These are phyloP conservation scores for Yponomeuta sedellus DNA, from an alignment of 2,888 invertebrate species.

Conservation along the genomic window DNA sequence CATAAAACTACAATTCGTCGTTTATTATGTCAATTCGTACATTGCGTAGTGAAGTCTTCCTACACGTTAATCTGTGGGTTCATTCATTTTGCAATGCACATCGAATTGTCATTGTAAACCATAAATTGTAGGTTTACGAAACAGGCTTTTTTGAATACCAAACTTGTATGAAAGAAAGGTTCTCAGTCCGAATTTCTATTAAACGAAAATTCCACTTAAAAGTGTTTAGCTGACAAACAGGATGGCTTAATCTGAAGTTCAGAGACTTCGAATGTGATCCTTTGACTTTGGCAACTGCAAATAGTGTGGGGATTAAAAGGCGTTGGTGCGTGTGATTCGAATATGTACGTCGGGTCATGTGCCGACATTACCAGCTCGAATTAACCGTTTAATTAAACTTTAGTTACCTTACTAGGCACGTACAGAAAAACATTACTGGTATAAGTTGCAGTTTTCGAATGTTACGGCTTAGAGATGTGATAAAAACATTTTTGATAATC, in stretches of 20 bases:
- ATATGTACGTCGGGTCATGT: slow-evolving; percentile 24
- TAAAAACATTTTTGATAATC: too few species aligned
- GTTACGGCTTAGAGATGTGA: too few species aligned
- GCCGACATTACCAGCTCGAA: slow-evolving; percentile 28
- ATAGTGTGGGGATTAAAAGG: slow-evolving; percentile 19
- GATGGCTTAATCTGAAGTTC: neutral
- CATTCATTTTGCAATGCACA: too few species aligned
- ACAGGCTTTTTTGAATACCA: neutral
- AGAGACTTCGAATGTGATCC: neutral
- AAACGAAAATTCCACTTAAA: neutral
- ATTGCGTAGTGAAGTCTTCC: too few species aligned
- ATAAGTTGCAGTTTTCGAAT: too few species aligned
- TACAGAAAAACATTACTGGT: too few species aligned
- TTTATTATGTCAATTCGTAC: too few species aligned
- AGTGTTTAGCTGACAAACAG: neutral
- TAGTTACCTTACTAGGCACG: slow-evolving; percentile 25
- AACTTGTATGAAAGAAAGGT: neutral
- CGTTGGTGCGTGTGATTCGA: slow-evolving; percentile 21
- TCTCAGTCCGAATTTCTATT: too few species aligned
- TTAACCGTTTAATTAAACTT: slow-evolving; percentile 43
- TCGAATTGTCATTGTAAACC: too few species aligned
- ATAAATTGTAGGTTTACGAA: too few species aligned
- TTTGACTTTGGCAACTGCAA: slow-evolving; percentile 3
- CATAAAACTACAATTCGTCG: too few species aligned
- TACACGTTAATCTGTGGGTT: too few species aligned